Conservation (phyloP, 2,797 vertebrate genomes). For the Pelobates cultripes region DNA sequence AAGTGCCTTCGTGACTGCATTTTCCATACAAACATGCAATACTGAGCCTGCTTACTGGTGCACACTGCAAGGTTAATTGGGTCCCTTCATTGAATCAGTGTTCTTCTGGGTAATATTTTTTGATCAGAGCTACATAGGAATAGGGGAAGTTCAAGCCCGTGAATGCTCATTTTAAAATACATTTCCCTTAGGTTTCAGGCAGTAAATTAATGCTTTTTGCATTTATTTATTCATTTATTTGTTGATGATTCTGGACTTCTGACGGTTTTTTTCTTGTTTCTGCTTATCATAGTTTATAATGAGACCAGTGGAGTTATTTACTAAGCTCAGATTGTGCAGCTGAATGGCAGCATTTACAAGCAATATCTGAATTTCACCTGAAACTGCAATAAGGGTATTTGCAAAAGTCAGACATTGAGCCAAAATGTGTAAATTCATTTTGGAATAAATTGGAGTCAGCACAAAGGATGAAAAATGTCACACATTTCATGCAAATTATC, state of each 20-base stretch:
- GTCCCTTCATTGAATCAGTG: conserved; percentile 2
- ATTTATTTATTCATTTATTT: no score
- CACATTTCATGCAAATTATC: no score
- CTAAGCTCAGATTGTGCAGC: no score
- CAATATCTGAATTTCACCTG: no score
- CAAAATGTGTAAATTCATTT: no score
- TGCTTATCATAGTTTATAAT: background rate
- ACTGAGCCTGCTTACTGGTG: conserved; percentile 11
- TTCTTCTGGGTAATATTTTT: conserved; percentile 6
- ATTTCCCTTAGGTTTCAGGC: background rate
- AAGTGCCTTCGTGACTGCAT: conserved; percentile 14
- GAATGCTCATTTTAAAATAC: conserved; percentile 1
- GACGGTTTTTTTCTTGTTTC: background rate
- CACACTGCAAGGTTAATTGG: conserved; percentile 22
- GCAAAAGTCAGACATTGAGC: no score
- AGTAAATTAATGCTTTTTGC: background rate
- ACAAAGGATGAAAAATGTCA: no score
- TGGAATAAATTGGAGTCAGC: no score
- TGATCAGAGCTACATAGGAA: background rate
- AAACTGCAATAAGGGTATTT: no score
- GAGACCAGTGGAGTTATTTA: no score
- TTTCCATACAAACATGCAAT: conserved; percentile 10
- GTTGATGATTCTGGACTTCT: background rate
- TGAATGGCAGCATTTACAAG: no score
- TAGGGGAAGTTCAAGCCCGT: background rate